Base-by-base conservation (phyloP, 2,888 invertebrate species). In the Sturmia bella region DNA sequence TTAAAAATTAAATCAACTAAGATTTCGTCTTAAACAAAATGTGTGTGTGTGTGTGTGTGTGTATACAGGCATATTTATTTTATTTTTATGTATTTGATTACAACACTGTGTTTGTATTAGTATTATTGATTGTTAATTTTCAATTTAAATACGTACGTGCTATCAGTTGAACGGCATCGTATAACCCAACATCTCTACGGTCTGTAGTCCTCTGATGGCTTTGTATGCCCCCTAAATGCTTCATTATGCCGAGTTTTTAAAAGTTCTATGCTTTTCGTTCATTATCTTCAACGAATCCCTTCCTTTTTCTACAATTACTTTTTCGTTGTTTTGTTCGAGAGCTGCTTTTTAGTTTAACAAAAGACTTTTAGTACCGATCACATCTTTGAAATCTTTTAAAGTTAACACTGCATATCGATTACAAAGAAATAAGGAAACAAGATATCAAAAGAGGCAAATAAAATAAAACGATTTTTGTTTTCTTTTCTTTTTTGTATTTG, bases 341-440 rank as follows among this genome's bases (percentile, higher is more conserved):
- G n/a, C 39, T 66, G 6, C 21, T 64, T 37, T 12, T 15, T 24
- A 15, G 21, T 41, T n/a, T 27, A 19, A 54, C 59, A 52, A 37
- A 54, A 37, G 12, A 59, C 5, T 27, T 57, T 39, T 64, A 45
- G 7, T 15, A 4, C 13, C 45, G 37, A 69, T 76, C n/a, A 27
- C 78, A 82, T 82, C 82, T 78, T 66, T 48, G 66, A 32, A 82
- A 78, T 78, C 74, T 78, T 32, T 54, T 56, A 78, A 82, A 82
- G 74, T 78, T 82, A 78, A 82, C 82, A 78, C 82, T 82, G 82
- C 74, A 82, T 82, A 82, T 82, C 78, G 74, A 82, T 82, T 78
- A 75, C 82, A 78, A 69, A 74, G 39, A 19, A 54, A 61, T 37
- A 64, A 45, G 9, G n/a, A 70, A 50, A 41, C 9, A 27, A 50